Base-by-base conservation (phyloP, 2,797 vertebrate genomes). In the Gorsachius magnificus region DNA sequence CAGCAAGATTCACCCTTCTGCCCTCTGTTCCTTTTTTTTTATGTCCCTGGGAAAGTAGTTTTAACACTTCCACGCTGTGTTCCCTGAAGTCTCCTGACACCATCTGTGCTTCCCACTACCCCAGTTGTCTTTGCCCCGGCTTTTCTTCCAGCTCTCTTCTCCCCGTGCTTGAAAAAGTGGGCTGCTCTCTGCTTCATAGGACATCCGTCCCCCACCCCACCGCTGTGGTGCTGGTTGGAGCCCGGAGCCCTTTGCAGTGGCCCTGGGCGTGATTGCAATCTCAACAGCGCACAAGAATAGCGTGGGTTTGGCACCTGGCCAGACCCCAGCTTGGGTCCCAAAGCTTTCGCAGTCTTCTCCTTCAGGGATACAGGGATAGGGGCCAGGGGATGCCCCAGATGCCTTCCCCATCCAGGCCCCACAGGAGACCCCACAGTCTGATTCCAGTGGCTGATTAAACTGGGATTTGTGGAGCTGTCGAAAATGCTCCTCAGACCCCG, bases 191-290 rank as follows among this genome's bases (percentile, higher is more conserved):
- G 35, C 36, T 91, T 79, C 58, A 75, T n/a, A 64, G 48, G 50
- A 50, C 15, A 1, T 14, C 2, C 2, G 2, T 53, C 29, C 69
- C 53, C 19, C 5, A 0, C 13, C 2, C 48, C 48, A 46, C 26
- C 5, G 1, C 46, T 0, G 0, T 4, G 43, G 14, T 12, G 33
- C 53, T 74, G 71, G 8, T 87, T 24, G 78, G 89, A 95, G 82
- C 43, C 48, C 85, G 24, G 70, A 91, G 78, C 50, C 76, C 57
- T 92, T 92, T 53, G 82, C 31, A 24, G 79, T 50, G 87, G 69
- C 95, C 87, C 50, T 92, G 75, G 36, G 29, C 38, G 53, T 96
- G 95, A 91, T 2, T 51, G 83, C 26, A 95, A 96, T 97, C 81
- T 8, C 79, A 95, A 96, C 22, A 77, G 17, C 4, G 0, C 36